These are phyloP conservation scores for Tubiluchus corallicola DNA, from an alignment of 2,888 invertebrate genomes.

Conservation along the genomic window DNA sequence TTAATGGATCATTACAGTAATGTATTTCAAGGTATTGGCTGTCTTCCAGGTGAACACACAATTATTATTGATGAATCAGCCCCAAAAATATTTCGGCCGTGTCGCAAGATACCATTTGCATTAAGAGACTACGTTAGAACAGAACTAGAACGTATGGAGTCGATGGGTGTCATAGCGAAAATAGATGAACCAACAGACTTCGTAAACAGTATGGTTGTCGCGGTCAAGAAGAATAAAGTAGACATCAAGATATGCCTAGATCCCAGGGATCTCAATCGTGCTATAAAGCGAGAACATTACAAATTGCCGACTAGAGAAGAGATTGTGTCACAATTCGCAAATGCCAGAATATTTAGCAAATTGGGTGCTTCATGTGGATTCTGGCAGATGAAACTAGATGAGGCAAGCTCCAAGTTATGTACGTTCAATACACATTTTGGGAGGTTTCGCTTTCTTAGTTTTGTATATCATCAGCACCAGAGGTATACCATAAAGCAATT, in stretches of 20 bases:
- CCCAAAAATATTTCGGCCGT: constrained; percentile 12
- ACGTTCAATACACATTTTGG: constrained; percentile 14
- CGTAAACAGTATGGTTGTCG: constrained; percentile 10
- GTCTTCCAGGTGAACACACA: constrained; percentile 12
- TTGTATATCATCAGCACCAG: constrained; percentile 13
- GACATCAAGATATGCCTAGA: constrained; percentile 14
- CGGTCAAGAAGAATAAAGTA: constrained; percentile 4
- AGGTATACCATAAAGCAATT: constrained; percentile 11
- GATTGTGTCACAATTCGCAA: constrained; percentile 12
- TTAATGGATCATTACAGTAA: too few relatives aligned
- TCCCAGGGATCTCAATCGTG: constrained; percentile 13
- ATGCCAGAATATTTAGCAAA: constrained; percentile 13
- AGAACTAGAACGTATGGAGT: neutral
- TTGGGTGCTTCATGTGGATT: constrained; percentile 14
- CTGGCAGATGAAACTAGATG: constrained; percentile 14
- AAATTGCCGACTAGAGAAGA: constrained; percentile 15
- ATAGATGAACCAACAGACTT: constrained; percentile 8
- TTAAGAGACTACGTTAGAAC: constrained; percentile 10
- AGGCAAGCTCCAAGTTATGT: constrained; percentile 11
- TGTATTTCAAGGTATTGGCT: constrained; percentile 13
- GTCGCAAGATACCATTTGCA: constrained; percentile 12
- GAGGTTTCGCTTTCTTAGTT: constrained; percentile 12
- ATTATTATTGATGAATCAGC: constrained; percentile 10
- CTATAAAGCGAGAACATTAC: constrained; percentile 14
- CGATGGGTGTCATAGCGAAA: constrained; percentile 8